Conservation (phyloP, 2,113 vertebrate species). For the Chaetorhynchus papuensis region DNA sequence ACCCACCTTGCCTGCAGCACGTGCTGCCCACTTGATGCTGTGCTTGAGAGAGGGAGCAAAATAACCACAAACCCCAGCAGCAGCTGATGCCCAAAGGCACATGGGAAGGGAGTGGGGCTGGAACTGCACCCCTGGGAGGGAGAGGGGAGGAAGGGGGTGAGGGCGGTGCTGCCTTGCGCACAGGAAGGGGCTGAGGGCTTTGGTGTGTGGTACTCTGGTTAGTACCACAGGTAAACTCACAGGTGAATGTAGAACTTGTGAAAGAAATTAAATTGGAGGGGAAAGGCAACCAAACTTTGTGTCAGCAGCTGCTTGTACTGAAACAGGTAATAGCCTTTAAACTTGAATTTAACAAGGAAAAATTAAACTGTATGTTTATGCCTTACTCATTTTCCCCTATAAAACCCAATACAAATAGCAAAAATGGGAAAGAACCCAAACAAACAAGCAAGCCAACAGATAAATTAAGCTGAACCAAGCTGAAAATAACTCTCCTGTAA, state of each 20-base stretch:
- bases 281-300: rapidly evolving
- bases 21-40: rapidly evolving
- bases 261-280: not conserved
- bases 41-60: not conserved
- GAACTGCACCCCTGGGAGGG: too few species aligned
- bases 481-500: not conserved
- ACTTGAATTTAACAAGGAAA: not conserved
- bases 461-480: not conserved
- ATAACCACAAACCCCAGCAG: rapidly evolving
- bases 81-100: not conserved
- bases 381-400: not conserved
- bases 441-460: not conserved
- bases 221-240: not conserved
- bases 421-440: not conserved
- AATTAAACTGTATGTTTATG: not conserved
- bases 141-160: too few species aligned
- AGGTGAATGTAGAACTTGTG: not conserved
- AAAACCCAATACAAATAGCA: not conserved
- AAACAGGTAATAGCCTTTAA: not conserved
- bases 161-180: not conserved
- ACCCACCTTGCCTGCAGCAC: not conserved
- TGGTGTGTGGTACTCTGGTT: not conserved
- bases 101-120: not conserved
- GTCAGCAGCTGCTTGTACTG: not conserved
- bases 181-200: not conserved